A percentile compares a stretch with the other conserved stretches of the same genome.
Conservation (phyloP, 2,888 invertebrate species). For the Drosophila hamatofila region DNA sequence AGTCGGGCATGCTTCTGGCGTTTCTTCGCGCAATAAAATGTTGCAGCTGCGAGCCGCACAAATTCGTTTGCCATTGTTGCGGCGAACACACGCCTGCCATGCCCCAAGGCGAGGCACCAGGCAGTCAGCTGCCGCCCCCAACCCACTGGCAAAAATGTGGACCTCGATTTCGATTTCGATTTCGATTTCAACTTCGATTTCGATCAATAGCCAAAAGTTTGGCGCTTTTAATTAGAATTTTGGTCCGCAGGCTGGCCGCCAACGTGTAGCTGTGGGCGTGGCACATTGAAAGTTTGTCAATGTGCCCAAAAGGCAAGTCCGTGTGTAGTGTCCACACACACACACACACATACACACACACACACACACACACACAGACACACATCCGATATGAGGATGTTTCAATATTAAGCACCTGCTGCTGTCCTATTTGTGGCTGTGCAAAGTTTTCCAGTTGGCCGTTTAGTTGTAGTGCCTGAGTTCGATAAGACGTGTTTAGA, state of each 20-base stretch:
- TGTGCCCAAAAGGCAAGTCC: slow-evolving; percentile 16
- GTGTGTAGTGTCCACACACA: slow-evolving; percentile 24
- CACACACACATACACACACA: not conserved
- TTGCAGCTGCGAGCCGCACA: slow-evolving; percentile 22
- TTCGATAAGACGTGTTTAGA: slow-evolving; percentile 1
- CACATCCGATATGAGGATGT: slow-evolving; percentile 28
- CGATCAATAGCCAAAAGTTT: slow-evolving; percentile 66
- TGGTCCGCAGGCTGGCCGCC: slow-evolving; percentile 56
- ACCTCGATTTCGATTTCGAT: slow-evolving; percentile 59
- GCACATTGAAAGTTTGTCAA: slow-evolving; percentile 49
- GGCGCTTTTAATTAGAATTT: slow-evolving; percentile 77
- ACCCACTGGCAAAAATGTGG: slow-evolving; percentile 47
- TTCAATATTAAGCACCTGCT: slow-evolving; percentile 49
- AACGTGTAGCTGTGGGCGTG: slow-evolving; percentile 52
- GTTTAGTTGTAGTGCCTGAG: slow-evolving; percentile 36
- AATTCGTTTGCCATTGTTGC: slow-evolving; percentile 29
- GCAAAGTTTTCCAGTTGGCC: slow-evolving; percentile 38
- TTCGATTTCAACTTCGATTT: slow-evolving; percentile 59
- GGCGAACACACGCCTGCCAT: slow-evolving; percentile 3
- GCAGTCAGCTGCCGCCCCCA: slow-evolving; percentile 13
- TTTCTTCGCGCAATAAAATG: slow-evolving; percentile 1
- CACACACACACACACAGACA: not conserved
- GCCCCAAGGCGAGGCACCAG: slow-evolving; percentile 9
- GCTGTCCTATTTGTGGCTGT: slow-evolving; percentile 34
- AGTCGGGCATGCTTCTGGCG: not conserved